These are phyloP conservation scores for Carassius gibelio DNA, from an alignment of 2,113 vertebrate genomes.

Conservation along the genomic window DNA sequence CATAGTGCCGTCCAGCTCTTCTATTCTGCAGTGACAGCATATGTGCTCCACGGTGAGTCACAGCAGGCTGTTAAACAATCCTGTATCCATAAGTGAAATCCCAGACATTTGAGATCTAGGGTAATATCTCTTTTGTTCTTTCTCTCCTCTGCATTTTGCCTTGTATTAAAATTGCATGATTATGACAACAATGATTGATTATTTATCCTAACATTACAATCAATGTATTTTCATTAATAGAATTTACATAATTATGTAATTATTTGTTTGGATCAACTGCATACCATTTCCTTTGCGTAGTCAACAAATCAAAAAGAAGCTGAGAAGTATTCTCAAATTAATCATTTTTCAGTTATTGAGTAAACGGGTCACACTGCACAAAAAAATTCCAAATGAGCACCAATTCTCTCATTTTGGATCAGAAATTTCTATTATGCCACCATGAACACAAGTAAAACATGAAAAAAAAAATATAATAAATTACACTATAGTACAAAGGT, in stretches of 20 bases:
- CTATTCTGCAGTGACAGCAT: slow-evolving; percentile 44
- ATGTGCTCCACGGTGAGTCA: slow-evolving; percentile 37
- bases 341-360: not conserved
- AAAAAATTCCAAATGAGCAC: too few relatives aligned
- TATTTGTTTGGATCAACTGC: not conserved
- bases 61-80: slow-evolving; percentile 33
- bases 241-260: not conserved
- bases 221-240: not conserved
- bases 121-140: slow-evolving; percentile 35
- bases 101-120: slow-evolving; percentile 44
- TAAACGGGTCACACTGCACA: not conserved
- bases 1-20: slow-evolving; percentile 2
- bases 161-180: not conserved
- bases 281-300: not conserved
- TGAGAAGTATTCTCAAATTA: not conserved
- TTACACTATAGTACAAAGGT: too few relatives aligned
- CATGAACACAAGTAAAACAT: too few relatives aligned
- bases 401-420: too few relatives aligned
- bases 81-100: slow-evolving; percentile 47
- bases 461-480: too few relatives aligned
- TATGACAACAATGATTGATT: not conserved
- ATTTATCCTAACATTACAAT: not conserved
- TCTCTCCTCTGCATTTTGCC: not conserved
- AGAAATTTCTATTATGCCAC: too few relatives aligned
- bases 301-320: not conserved